Conservation (phyloP, 2,113 vertebrate genomes). For the Herpetotheres cachinnans region DNA sequence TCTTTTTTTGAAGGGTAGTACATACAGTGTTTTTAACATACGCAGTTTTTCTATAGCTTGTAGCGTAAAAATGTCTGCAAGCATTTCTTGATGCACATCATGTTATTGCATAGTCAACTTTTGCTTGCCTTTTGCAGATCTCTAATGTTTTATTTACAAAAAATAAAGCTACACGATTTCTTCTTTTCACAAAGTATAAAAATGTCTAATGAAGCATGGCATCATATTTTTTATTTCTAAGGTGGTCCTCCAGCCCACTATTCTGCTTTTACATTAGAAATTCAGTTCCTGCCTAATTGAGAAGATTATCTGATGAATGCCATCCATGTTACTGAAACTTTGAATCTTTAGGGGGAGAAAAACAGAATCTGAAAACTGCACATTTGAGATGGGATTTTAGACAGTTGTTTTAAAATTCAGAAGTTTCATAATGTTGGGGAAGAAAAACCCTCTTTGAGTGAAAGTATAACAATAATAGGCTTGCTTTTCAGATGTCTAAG, state of each 20-base stretch:
- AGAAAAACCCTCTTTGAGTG: not conserved
- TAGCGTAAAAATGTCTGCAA: not conserved
- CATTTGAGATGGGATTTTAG: not conserved
- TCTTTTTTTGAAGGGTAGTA: not conserved
- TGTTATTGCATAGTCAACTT: not conserved
- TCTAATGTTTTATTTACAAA: not conserved
- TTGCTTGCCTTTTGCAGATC: not conserved
- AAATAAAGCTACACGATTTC: not conserved
- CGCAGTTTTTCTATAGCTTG: not conserved
- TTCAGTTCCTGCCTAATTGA: not conserved
- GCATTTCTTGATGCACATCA: not conserved
- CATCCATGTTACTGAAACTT: not conserved
- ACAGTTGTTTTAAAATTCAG: not conserved
- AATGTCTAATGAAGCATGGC: not conserved
- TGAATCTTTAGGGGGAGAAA: not conserved
- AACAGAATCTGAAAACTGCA: not conserved
- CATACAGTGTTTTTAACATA: not conserved
- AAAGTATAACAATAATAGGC: not conserved
- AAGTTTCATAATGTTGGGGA: not conserved
- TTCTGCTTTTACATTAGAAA: not conserved
- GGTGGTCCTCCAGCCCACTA: not conserved
- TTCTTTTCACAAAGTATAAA: not conserved
- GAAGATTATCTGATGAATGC: not conserved
- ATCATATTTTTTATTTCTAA: not conserved
- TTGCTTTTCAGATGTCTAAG: not conserved